Evolutionary conservation across 2,888 invertebrate genomes (phyloP).

Genomic region (Drosophila falleni): DNA sequence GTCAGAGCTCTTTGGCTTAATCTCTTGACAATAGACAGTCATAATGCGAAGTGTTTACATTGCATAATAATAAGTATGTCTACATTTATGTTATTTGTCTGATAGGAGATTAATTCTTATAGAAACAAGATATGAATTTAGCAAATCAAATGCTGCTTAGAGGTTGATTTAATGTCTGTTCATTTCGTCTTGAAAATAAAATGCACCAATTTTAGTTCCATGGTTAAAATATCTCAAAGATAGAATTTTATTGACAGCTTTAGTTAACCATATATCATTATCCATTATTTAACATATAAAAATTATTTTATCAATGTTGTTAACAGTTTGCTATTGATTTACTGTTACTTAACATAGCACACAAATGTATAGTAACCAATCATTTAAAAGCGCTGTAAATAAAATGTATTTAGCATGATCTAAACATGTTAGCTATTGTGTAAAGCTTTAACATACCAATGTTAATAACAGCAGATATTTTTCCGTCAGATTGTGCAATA

Average conservation of each 20-base stretch:
- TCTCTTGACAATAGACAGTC: conserved; percentile 3
- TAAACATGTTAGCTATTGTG: not conserved
- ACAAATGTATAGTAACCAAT: not conserved
- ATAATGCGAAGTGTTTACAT: conserved; percentile 5
- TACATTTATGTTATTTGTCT: not conserved
- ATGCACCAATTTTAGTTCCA: not conserved
- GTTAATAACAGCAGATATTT: not conserved
- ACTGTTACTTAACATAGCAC: not conserved
- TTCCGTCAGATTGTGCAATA: not conserved
- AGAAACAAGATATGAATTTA: not conserved
- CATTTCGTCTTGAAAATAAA: not conserved
- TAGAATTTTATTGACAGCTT: not conserved
- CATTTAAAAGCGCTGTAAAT: not conserved
- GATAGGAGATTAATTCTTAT: not conserved
- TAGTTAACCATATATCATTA: not conserved
- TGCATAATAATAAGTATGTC: not conserved
- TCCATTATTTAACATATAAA: not conserved
- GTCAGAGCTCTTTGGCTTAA: not conserved
- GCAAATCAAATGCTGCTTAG: not conserved
- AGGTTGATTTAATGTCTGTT: not conserved
- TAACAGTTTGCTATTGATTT: not conserved
- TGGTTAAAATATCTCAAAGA: not conserved
- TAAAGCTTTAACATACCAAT: not conserved
- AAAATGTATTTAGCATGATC: not conserved
- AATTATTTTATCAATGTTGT: not conserved